These are phyloP conservation scores for Siderastrea radians DNA, from an alignment of 92 coral and sea anemone species.

Conservation along the genomic window DNA sequence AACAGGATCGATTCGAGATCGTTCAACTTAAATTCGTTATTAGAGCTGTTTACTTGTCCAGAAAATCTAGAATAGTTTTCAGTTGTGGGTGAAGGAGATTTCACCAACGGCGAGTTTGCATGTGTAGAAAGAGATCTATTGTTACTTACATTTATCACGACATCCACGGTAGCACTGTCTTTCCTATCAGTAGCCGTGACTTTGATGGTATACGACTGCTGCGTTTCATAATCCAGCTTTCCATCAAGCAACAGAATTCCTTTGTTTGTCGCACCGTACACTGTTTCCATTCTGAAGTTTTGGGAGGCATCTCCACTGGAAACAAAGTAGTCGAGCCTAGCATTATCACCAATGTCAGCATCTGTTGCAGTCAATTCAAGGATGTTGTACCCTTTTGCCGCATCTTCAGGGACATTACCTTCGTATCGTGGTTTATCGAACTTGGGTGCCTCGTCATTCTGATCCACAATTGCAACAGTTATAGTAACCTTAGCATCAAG, in stretches of 20 bases:
- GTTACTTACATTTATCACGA: slow-evolving; percentile 61
- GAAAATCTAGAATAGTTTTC: no score
- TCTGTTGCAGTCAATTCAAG: slow-evolving; percentile 74
- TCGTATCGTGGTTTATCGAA: slow-evolving; percentile 65
- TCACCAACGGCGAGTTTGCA: not conserved
- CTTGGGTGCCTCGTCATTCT: slow-evolving; percentile 85
- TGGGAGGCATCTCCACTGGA: slow-evolving; percentile 81
- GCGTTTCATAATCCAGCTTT: slow-evolving; percentile 83
- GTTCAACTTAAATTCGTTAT: no score
- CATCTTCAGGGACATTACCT: slow-evolving; percentile 77
- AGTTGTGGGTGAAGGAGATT: not conserved
- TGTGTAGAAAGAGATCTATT: not conserved
- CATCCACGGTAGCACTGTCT: slow-evolving; percentile 66
- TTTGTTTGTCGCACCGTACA: slow-evolving; percentile 52
- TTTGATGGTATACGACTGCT: slow-evolving; percentile 51
- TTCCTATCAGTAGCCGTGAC: slow-evolving; percentile 90
- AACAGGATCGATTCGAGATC: no score
- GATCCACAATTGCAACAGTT: slow-evolving; percentile 79
- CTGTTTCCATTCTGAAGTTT: slow-evolving; percentile 76
- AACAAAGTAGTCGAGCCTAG: slow-evolving; percentile 82
- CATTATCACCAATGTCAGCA: slow-evolving; percentile 90
- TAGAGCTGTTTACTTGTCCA: no score
- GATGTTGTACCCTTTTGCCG: slow-evolving; percentile 68
- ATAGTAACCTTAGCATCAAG: slow-evolving; percentile 55
- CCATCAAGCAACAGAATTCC: slow-evolving; percentile 79